A percentile compares a stretch with the other conserved stretches of the same genome.
Conservation (phyloP, 2,888 invertebrate genomes). For the Gasteruption jaculator region DNA sequence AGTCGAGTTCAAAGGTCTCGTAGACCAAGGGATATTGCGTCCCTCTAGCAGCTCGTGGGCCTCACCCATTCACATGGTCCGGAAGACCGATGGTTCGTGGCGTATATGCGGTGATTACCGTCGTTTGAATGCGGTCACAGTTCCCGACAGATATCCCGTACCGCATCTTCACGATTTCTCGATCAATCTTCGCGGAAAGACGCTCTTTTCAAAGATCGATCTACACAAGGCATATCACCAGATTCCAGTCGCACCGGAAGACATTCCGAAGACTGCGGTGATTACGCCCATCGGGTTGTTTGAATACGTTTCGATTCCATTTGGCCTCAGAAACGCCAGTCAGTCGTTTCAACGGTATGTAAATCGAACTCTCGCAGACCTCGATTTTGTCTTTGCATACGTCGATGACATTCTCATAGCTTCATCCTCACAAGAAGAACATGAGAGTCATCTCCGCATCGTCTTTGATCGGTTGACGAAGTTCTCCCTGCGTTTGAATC, state of each 20-base stretch:
- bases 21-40: constrained; percentile 42
- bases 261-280: constrained; percentile 18
- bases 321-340: constrained; percentile 14
- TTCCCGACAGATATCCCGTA: constrained; percentile 34
- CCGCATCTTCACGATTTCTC: constrained; percentile 32
- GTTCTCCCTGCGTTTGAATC: constrained; percentile 13
- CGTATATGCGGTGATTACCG: constrained; percentile 33
- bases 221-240: constrained; percentile 28
- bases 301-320: constrained; percentile 20
- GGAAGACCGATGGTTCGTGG: constrained; percentile 27
- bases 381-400: constrained; percentile 13
- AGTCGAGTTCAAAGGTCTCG: constrained; percentile 34
- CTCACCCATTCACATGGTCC: constrained; percentile 36
- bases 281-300: constrained; percentile 22
- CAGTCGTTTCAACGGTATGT: constrained; percentile 15
- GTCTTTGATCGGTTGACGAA: constrained; percentile 2
- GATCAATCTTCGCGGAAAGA: constrained; percentile 19
- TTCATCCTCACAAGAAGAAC: constrained; percentile 10
- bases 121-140: constrained; percentile 28
- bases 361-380: constrained; percentile 7
- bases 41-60: constrained; percentile 45
- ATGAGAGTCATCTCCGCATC: constrained; percentile 11
- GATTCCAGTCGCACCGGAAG: constrained; percentile 25
- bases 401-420: constrained; percentile 15
- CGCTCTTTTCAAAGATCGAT: constrained; percentile 23